phyloP scores from a whole-genome alignment of 2,797 vertebrate species.

The Acanthiza pusilla region DNA sequence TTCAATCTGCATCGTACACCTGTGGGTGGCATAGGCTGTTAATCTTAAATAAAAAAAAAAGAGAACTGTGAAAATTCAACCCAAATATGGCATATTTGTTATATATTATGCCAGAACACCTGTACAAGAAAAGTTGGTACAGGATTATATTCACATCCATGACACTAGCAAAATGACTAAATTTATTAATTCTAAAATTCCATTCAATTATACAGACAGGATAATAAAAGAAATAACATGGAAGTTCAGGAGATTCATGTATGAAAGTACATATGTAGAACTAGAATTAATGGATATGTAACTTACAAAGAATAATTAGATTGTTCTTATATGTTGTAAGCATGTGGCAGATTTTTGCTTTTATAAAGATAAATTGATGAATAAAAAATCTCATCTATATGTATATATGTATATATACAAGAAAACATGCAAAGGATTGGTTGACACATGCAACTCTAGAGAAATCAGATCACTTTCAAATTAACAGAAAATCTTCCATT shows the following conservation, averaged over 20 bases:
- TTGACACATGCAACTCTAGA: neutral
- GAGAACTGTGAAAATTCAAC: neutral
- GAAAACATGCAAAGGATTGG: neutral
- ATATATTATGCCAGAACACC: too few species aligned
- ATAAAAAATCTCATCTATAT: neutral
- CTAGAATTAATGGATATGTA: neutral
- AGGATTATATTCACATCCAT: neutral
- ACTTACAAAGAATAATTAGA: neutral
- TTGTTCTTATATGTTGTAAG: neutral
- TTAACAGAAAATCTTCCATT: neutral
- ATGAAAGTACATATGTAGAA: neutral
- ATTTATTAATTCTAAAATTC: neutral
- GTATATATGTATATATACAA: neutral
- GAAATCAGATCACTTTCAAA: neutral
- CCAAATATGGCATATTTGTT: neutral
- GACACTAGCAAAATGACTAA: neutral
- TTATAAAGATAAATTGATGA: neutral
- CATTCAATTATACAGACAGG: neutral
- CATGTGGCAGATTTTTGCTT: neutral
- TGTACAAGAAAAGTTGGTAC: neutral
- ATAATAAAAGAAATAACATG: neutral
- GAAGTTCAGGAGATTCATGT: neutral
- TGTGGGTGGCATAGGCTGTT: neutral
- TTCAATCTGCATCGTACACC: neutral
- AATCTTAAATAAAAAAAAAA: too few species aligned